Base-by-base conservation (phyloP, 2,888 invertebrate species). In the Anoplius nigerrimus region DNA sequence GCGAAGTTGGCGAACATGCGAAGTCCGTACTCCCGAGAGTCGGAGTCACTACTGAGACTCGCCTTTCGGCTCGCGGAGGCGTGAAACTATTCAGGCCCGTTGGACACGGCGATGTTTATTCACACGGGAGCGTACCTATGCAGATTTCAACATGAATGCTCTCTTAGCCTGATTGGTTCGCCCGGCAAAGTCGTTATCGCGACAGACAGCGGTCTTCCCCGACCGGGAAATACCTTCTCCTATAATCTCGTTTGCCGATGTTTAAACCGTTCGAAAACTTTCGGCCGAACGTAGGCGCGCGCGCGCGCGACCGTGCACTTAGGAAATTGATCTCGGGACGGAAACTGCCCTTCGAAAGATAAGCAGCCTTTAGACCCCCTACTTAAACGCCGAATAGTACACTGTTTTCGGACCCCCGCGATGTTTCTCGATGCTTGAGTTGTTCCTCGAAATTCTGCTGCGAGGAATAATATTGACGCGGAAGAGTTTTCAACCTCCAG, bases 81-180 rank as follows among this genome's bases (percentile, higher is more conserved):
- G 74, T 57, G 72, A 53, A 66, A 66, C 55, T 62, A 45, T 48
- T 43, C 55, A 27, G 68, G 27, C 45, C 34, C 18, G 51, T 3
- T 45, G 71, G 62, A 64, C 64, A 54, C 43, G 51, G 48, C 46
- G 21, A 8, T 52, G 66, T 68, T 73, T 77, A 74, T 74, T 64
- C 74, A 54, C 75, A 24, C 21, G 54, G 72, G 65, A 74, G 54
- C 66, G 61, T 62, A 60, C 69, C 78, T 78, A 79, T 79, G 79
- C 67, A 75, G 75, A 79, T 79, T 74, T 79, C 72, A 65, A 74
- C 76, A 70, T 51, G 78, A 69, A 74, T 68, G 71, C 54, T 74
- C 78, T 80, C 74, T 79, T 74, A 78, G 76, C 61, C 34, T 66
- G 78, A 79, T 79, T 79, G 80, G 68, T 63, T 61, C 64, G 22